phyloP scores from a whole-genome alignment of 2,113 vertebrate species.

The Pluvialis apricaria region DNA sequence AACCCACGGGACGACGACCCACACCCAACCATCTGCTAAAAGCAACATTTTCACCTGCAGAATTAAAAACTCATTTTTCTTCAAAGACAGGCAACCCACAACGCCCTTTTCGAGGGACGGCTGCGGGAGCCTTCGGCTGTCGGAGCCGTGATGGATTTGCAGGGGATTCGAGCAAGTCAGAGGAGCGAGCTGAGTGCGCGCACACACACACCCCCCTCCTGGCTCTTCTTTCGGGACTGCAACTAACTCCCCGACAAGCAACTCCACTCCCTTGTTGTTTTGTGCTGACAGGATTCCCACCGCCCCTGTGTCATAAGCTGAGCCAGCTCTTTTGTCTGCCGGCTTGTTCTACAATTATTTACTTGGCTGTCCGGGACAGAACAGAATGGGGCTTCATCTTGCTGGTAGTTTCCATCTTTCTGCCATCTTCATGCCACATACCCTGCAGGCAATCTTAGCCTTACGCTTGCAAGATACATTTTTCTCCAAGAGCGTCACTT shows the following conservation, averaged over 20 bases:
- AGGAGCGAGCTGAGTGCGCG: background rate
- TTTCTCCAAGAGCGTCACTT: background rate
- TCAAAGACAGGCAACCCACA: background rate
- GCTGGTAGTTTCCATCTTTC: background rate
- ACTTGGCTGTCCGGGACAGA: slow-evolving; percentile 33
- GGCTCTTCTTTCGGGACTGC: background rate
- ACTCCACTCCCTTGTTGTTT: background rate
- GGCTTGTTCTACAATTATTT: slow-evolving; percentile 80
- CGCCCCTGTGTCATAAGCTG: slow-evolving; percentile 43
- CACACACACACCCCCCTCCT: background rate
- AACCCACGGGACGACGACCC: background rate
- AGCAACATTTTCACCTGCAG: background rate
- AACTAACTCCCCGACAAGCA: background rate
- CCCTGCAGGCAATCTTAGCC: background rate
- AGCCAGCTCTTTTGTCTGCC: slow-evolving; percentile 72
- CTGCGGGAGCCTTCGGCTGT: background rate
- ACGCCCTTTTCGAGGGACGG: background rate
- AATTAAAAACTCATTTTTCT: background rate
- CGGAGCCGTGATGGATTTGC: background rate
- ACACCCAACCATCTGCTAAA: background rate
- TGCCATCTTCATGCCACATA: background rate
- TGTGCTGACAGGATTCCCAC: slow-evolving; percentile 31
- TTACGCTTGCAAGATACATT: background rate
- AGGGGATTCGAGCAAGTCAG: background rate
- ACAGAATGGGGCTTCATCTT: slow-evolving; percentile 11